Base-by-base conservation (phyloP, 2,888 invertebrate species). In the Eupeodes latifasciatus region DNA sequence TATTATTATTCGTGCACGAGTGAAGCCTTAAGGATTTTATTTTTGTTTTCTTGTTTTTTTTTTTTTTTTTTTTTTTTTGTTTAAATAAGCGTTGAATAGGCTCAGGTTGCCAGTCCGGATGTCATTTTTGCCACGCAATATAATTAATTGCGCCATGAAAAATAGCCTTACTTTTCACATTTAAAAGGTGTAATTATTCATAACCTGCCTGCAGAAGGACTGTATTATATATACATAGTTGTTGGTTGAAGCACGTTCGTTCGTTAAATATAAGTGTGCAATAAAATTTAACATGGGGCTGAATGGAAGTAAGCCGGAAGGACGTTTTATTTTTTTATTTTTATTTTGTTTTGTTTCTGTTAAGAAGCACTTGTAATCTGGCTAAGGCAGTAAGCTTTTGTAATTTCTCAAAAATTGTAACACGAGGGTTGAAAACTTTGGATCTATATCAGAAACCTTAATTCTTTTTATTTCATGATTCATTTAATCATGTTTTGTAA, bases 141-240 rank as follows among this genome's bases (percentile, higher is more conserved):
- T 92, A 92, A 93, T 93, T 93, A 92, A 92, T 93, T 92, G 92
- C 91, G 90, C 90, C 90, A 89, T 82, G 85, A 87, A 80, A 87
- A 87, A 87, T 87, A 83, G 87, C 87, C 71, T 66, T 61, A 74
- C 72, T 83, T 87, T 83, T 83, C 76, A 77, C 87, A 76, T 87
- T 87, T 87, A 83, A 87, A 87, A 83, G 71, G 67, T 47, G 83
- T 83, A 87, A 83, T 87, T 87, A 83, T 80, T 87, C 87, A 87
- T 83, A 80, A 71, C 86, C 83, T 72, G 59, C 86, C 83, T 72
- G 59, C 82, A 59, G 75, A 53, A 34, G 75, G 59, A 34, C 61
- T 57, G 57, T 59, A 71, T 2, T 40, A 2, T 40, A 40, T 40
- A 40, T 40, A 40, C 5, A 40, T 40, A 40, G 40, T 40, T 40